Evolutionary conservation across 2,888 invertebrate species (phyloP), one percentile per base, ranked within the genome.

Genomic region (Eueremaeus valkanovi): DNA sequence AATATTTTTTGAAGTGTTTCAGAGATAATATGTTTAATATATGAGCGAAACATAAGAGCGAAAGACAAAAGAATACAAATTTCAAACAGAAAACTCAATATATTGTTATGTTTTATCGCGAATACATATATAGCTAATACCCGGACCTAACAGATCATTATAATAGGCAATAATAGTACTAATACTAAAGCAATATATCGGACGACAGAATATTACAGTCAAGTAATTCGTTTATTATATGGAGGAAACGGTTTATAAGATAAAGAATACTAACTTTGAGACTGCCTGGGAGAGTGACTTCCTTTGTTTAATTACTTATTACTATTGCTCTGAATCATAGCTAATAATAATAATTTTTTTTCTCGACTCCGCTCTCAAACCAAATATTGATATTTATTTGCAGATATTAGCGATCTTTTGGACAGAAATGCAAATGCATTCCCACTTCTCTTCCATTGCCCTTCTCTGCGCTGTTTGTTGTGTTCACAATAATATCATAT

Each of bases 281-380:
- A 55, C 42, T 27, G 70, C 70, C 70, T 70, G 70, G 70, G 70
- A 70, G 70, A 70, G 70, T 66, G 33, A 70, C 70, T 70, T 70
- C 70, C 70, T 70, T 70, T 70, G 70, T 70, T 70, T 70, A 70
- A 70, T 70, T 70, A 70, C 58, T 58, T 16, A 16, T 18, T 3
- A 45, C 3, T 13, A 45, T 45, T 11, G 16, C 16, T 45, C 45
- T 36, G 36, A 45, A 16, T 45, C 45, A 45, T 45, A 45, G 16
- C 16, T 11, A 16, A 45, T 45, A 16, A 3, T 16, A 45, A 16
- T 45, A 18, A 16, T 16, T 3, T 45, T 45, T 11, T n/a, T 11
- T 18, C 2, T 45, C 31, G 58, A 58, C 58, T 58, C 58, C 58
- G 29, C 58, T 29, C 58, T 29, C 58, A 58, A 58, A 58, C 58